phyloP scores from a whole-genome alignment of 2,888 invertebrate species.

The Drosophila macrospina region DNA sequence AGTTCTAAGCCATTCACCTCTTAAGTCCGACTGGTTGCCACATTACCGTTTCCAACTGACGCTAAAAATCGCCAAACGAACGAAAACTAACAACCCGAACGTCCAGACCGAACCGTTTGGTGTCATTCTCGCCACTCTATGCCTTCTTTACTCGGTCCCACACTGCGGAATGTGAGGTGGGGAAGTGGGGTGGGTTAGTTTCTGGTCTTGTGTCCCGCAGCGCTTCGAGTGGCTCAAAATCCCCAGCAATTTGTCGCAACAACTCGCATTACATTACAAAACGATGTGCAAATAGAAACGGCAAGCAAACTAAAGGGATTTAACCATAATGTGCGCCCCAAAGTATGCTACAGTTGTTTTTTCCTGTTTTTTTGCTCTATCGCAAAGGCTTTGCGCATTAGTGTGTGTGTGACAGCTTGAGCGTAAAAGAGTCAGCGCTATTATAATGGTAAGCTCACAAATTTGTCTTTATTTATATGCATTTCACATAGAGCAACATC shows the following conservation, averaged over 20 bases:
- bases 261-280: constrained; percentile 79
- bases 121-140: constrained; percentile 6
- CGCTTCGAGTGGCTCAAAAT: constrained; percentile 61
- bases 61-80: constrained; percentile 53
- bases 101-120: constrained; percentile 17
- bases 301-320: constrained; percentile 70
- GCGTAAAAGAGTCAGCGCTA: not conserved
- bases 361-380: constrained; percentile 30
- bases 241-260: constrained; percentile 78
- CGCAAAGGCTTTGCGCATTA: constrained; percentile 42
- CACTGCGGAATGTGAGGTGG: not conserved
- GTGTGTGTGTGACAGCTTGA: constrained; percentile 17
- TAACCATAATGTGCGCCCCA: constrained; percentile 57
- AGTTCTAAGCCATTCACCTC: constrained; percentile 66
- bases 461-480: not conserved
- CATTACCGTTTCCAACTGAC: constrained; percentile 53
- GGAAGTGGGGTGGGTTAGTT: not conserved
- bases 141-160: constrained; percentile 1
- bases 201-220: constrained; percentile 33
- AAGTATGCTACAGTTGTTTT: constrained; percentile 42
- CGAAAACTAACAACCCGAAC: constrained; percentile 8
- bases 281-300: constrained; percentile 74
- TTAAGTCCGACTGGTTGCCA: constrained; percentile 54
- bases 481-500: not conserved
- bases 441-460: not conserved